Base-by-base conservation (phyloP, 1,140 invertebrate genomes). In the Dendroctonus ponderosae region DNA sequence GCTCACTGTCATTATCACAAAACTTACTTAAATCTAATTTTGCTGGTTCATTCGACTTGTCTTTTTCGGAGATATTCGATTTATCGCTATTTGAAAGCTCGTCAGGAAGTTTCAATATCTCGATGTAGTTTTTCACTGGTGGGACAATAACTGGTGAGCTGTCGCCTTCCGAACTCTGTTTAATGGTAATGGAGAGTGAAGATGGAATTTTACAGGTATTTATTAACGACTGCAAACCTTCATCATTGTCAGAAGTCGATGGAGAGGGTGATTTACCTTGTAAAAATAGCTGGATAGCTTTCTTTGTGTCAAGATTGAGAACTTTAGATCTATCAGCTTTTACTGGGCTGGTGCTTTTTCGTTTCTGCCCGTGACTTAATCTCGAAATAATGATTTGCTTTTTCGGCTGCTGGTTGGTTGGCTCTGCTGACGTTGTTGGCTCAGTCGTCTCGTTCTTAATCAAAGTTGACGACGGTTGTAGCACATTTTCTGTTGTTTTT, bases 171-270 rank as follows among this genome's bases (percentile, higher is more conserved):
- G 73, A 70, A 26, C 72, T 68, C 7, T 78, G 72, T 66, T 83
- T 84, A 58, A 85, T 75, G 54, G 84, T 85, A 38, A 85, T 85
- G 37, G 83, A 85, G 50, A 85, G 70, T 39, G 83, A 84, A 8
- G 83, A 83, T 8, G 84, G 84, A 51, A 85, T 83, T 75, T 85
- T 85, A 70, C 83, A 85, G 59, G 80, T 83, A 74, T 82, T 80
- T 76, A 85, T 84, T 62, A 85, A 75, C 11, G 82, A 83, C 70
- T 84, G 82, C 26, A 85, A 72, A 70, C 83, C 81, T 52, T 79
- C 81, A 68, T 80, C 78, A 60, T 74, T 67, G 11, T 74, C 12
- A 7, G 14, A 41, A 41, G 53, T 7, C 38, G 58, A 51, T 61
- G 57, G 67, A 2, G 26, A 26, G 26, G 26, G 26, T 6, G 61